Evolutionary conservation across 2,797 vertebrate species (phyloP).

Genomic region (Varecia variegata): DNA sequence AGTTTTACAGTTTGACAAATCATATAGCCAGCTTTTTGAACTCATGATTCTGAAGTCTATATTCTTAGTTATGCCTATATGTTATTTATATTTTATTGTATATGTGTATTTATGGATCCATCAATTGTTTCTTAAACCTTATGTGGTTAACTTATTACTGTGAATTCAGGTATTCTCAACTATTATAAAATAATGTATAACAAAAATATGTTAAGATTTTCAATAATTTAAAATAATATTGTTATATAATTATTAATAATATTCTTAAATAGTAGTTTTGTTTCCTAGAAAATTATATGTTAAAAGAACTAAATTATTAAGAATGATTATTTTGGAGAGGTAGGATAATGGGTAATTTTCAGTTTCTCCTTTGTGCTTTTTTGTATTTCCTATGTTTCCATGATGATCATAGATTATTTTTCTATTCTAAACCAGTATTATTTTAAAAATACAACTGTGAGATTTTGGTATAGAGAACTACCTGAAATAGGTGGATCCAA

Average conservation of each 20-base stretch:
- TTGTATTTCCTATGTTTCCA: background rate
- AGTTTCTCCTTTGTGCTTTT: constrained; percentile 24
- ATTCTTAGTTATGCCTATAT: background rate
- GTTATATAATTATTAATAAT: background rate
- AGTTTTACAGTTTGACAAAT: background rate
- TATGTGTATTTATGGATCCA: background rate
- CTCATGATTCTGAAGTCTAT: background rate
- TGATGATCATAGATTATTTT: background rate
- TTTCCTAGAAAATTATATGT: background rate
- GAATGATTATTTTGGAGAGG: background rate
- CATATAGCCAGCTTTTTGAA: background rate
- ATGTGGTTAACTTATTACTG: background rate
- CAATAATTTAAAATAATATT: background rate
- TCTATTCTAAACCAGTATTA: background rate
- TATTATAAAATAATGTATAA: background rate
- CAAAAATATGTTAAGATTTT: background rate
- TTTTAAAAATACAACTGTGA: background rate
- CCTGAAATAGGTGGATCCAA: background rate
- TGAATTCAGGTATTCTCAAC: background rate
- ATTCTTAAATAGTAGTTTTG: background rate
- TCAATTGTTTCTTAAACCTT: background rate
- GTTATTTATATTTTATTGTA: background rate
- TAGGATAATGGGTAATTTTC: background rate
- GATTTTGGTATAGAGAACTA: background rate
- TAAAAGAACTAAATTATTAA: constrained; percentile 23